Evolutionary conservation across 1,140 invertebrate species (phyloP).

Genomic region (Zaprionus tsacasi): DNA sequence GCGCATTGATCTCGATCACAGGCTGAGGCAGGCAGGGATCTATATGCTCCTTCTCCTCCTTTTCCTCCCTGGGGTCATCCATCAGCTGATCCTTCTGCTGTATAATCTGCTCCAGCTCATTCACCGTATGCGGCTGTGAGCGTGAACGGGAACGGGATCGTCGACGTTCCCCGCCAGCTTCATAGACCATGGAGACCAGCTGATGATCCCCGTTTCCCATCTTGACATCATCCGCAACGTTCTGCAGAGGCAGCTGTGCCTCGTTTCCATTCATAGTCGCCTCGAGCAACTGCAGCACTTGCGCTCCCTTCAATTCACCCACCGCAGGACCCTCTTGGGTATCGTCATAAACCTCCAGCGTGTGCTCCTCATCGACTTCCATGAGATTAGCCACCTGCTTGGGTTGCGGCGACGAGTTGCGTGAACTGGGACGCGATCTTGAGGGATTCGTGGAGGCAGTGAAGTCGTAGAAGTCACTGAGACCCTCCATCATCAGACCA

Average conservation of each 20-base stretch:
- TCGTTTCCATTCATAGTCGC: conserved; percentile 44
- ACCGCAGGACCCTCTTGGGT: conserved; percentile 35
- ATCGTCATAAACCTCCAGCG: conserved; percentile 72
- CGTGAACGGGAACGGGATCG: conserved; percentile 57
- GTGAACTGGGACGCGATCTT: conserved; percentile 64
- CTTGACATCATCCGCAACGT: conserved; percentile 60
- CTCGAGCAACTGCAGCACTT: conserved; percentile 61
- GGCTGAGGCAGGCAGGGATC: conserved; percentile 43
- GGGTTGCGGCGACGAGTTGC: conserved; percentile 65
- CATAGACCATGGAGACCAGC: conserved; percentile 52
- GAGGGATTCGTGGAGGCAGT: conserved; percentile 76
- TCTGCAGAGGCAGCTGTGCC: conserved; percentile 36
- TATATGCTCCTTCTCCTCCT: background rate
- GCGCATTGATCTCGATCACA: conserved; percentile 58
- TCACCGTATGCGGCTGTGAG: conserved; percentile 56
- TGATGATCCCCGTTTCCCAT: conserved; percentile 33
- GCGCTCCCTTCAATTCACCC: conserved; percentile 63
- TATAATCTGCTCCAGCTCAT: conserved; percentile 62
- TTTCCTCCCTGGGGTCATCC: too few relatives aligned
- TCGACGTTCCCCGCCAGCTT: conserved; percentile 16
- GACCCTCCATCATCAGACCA: conserved; percentile 75
- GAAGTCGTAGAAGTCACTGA: conserved; percentile 83
- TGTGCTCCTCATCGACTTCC: conserved; percentile 44
- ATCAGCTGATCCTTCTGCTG: conserved; percentile 62
- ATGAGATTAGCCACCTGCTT: conserved; percentile 68